A percentile compares a stretch with the other conserved stretches of the same genome.
Conservation (phyloP, 2,113 vertebrate species). For the Entelurus aequoreus region DNA sequence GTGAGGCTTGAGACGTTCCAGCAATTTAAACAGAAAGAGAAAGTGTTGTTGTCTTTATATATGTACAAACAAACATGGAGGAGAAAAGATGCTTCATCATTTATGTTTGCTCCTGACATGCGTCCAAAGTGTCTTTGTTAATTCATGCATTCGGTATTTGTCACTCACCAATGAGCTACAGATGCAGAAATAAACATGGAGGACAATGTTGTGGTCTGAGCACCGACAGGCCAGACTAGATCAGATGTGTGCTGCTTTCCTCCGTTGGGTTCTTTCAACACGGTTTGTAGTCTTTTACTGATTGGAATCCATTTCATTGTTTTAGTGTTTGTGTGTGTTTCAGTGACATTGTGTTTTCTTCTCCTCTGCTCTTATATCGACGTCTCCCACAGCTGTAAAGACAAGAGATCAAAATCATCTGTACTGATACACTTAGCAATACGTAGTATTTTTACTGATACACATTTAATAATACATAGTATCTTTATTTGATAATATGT, state of each 20-base stretch:
- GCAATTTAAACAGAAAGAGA: slow-evolving; percentile 50
- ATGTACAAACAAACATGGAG: slow-evolving; percentile 62
- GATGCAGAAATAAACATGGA: slow-evolving; percentile 2
- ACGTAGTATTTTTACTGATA: too few relatives aligned
- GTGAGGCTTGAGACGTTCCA: slow-evolving; percentile 36
- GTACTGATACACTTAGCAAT: too few relatives aligned
- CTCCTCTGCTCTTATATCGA: slow-evolving; percentile 84
- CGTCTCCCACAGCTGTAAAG: slow-evolving; percentile 92
- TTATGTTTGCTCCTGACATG: slow-evolving; percentile 73
- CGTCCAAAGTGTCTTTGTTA: slow-evolving; percentile 72
- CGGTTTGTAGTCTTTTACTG: background rate
- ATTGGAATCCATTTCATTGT: slow-evolving; percentile 54
- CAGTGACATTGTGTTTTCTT: slow-evolving; percentile 54
- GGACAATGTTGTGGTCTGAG: background rate
- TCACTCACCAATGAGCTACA: slow-evolving; percentile 52
- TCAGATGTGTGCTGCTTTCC: slow-evolving; percentile 31
- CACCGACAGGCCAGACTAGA: slow-evolving; percentile 48
- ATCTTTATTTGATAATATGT: too few relatives aligned
- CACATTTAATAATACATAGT: too few relatives aligned
- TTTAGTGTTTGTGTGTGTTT: slow-evolving; percentile 54
- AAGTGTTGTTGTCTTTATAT: slow-evolving; percentile 68
- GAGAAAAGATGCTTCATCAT: slow-evolving; percentile 40
- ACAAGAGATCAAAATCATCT: background rate
- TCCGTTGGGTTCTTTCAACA: background rate
- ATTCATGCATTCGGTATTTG: slow-evolving; percentile 86